These are phyloP conservation scores for Sebastes trivittatus DNA, from an alignment of 2,797 vertebrate genomes.

Conservation along the genomic window DNA sequence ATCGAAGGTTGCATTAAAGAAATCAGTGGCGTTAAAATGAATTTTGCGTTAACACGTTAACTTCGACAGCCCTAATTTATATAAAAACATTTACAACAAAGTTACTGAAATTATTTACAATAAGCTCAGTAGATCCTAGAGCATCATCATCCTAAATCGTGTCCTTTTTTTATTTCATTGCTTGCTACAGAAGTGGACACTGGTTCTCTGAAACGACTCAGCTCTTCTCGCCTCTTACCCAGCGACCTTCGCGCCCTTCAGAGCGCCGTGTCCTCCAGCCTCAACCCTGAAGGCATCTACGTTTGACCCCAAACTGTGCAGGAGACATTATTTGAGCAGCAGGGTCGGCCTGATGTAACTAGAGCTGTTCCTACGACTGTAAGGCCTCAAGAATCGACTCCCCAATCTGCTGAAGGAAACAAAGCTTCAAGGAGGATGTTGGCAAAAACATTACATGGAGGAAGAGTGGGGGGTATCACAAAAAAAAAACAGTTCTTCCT, in stretches of 20 bases:
- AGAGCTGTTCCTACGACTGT: neutral
- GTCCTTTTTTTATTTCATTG: neutral
- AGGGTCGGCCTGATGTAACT: neutral
- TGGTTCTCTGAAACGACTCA: constrained; percentile 88
- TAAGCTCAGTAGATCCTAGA: neutral
- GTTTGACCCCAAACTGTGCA: constrained; percentile 82
- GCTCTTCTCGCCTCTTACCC: constrained; percentile 90
- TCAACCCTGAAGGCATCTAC: constrained; percentile 97
- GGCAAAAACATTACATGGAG: neutral
- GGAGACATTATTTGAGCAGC: neutral
- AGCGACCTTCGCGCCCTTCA: constrained; percentile 91
- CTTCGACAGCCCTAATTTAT: too few relatives aligned
- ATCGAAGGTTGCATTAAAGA: too few relatives aligned
- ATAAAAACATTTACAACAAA: neutral
- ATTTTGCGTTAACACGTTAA: too few relatives aligned
- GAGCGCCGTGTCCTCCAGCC: constrained; percentile 86
- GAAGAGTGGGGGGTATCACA: neutral
- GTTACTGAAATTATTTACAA: neutral
- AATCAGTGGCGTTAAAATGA: too few relatives aligned
- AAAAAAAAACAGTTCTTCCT: constrained; percentile 5
- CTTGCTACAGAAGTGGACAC: constrained; percentile 77
- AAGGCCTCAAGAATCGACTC: neutral
- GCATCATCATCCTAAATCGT: neutral
- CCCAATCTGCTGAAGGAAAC: neutral
- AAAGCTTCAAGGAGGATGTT: neutral